Evolutionary conservation across 2,113 vertebrate genomes (phyloP), one percentile per base, ranked within the genome.

Genomic region (Nematolebias whitei): DNA sequence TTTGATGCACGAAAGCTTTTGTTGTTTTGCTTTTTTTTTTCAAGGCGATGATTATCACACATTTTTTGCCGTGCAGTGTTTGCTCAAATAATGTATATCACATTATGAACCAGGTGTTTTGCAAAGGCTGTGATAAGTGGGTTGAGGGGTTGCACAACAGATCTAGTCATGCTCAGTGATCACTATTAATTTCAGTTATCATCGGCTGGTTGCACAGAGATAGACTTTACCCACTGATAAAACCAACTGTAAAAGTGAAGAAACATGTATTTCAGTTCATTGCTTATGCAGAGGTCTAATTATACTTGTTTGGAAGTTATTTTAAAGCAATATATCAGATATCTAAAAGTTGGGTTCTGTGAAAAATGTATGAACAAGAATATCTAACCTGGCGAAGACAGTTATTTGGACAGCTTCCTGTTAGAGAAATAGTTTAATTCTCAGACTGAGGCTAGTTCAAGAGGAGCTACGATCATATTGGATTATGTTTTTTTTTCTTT

Each of bases 101-200:
- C 43, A 57, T 62, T 59, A 18, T 58, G 55, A 55, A 75, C 29
- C 14, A 68, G 58, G 56, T 52, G 56, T 77, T 76, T 74, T 52
- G 43, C 43, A 50, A 26, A 75, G 39, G 48, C 40, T 5, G 6
- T 45, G 44, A 59, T 47, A 61, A 66, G 53, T 45, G 24, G 35
- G 61, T 49, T 47, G 52, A 62, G 38, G 64, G 35, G 24, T 62
- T 79, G 39, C 60, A 43, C 47, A 74, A 82, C 47, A 66, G 19
- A 72, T 73, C 9, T 55, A 35, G 35, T 75, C 45, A 59, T 76
- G 54, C 24, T 53, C 72, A 76, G 9, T 66, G 55, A 77, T 79
- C 44, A 79, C 74, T 71, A 83, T 68, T 89, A 82, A 83, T 83
- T 81, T 62, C 20, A 43, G 62, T 86, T 84, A 85, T 71, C 55